Conservation (phyloP, 2,797 vertebrate genomes). For the Gymnodraco acuticeps region DNA sequence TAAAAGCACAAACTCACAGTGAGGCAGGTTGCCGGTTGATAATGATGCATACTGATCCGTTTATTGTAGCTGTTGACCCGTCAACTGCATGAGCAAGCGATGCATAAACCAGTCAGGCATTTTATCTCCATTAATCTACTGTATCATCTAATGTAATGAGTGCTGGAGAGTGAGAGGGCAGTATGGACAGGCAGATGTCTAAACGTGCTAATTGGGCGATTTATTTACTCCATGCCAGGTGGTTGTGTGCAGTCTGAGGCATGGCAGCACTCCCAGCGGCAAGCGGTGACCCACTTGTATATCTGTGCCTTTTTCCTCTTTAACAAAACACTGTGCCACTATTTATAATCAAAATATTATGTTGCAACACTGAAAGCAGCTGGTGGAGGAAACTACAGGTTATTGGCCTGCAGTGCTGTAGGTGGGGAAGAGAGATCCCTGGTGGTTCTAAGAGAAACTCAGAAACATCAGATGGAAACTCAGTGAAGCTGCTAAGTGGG, state of each 20-base stretch:
- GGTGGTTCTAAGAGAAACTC: conserved; percentile 41
- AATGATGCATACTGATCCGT: conserved; percentile 38
- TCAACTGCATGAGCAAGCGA: conserved; percentile 23
- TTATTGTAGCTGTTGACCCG: conserved; percentile 43
- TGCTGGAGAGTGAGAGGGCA: conserved; percentile 53
- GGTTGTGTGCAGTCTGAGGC: conserved; percentile 65
- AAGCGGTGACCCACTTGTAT: conserved; percentile 71
- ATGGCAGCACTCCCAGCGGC: conserved; percentile 66
- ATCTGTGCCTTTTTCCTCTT: conserved; percentile 46
- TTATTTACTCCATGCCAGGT: conserved; percentile 77
- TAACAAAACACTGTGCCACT: conserved; percentile 58
- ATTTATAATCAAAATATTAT: conserved; percentile 63
- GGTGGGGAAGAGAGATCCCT: conserved; percentile 45
- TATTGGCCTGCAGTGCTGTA: conserved; percentile 43
- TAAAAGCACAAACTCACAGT: conserved; percentile 16
- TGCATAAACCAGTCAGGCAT: conserved; percentile 53
- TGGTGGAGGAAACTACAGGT: conserved; percentile 44
- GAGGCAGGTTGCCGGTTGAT: conserved; percentile 13
- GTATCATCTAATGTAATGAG: conserved; percentile 57
- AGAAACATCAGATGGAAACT: conserved; percentile 46
- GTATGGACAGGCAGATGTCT: conserved; percentile 77
- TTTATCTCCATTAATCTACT: conserved; percentile 65
- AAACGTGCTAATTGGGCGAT: conserved; percentile 76
- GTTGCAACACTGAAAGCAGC: conserved; percentile 57
- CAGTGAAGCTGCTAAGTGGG: conserved; percentile 32